Percentiles rank a stretch among this genome's conserved stretches.
Conservation (phyloP, 2,113 vertebrate species). For the Colinus virginianus region DNA sequence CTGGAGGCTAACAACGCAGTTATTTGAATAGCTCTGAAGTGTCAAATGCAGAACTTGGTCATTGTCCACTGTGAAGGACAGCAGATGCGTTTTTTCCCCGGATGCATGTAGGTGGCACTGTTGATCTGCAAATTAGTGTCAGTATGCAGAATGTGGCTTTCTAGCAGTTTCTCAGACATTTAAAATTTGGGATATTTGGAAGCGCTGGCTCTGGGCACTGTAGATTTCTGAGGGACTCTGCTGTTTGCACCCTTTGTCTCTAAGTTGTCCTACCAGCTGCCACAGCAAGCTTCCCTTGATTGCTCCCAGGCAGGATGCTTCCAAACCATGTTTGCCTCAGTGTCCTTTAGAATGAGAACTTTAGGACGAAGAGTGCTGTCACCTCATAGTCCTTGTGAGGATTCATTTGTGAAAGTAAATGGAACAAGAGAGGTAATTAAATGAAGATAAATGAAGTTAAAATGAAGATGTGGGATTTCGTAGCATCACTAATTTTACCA, state of each 20-base stretch:
- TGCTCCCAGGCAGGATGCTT: background rate
- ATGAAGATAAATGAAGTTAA: background rate
- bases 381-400: background rate
- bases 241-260: background rate
- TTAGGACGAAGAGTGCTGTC: background rate
- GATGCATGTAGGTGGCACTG: conserved; percentile 8
- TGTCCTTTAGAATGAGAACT: background rate
- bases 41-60: background rate
- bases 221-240: background rate
- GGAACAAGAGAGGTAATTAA: background rate
- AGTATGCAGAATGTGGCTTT: background rate
- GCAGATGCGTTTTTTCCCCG: background rate
- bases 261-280: background rate
- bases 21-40: background rate
- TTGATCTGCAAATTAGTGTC: background rate
- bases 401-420: background rate
- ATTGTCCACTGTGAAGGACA: fast-evolving
- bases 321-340: background rate
- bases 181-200: background rate
- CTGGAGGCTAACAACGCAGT: fast-evolving
- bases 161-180: conserved; percentile 38
- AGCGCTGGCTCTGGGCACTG: background rate
- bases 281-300: background rate
- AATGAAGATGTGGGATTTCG: background rate
- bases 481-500: background rate